Evolutionary conservation across 2,797 vertebrate species (phyloP), one percentile per base, ranked within the genome.

Genomic region (Astyanax mexicanus): DNA sequence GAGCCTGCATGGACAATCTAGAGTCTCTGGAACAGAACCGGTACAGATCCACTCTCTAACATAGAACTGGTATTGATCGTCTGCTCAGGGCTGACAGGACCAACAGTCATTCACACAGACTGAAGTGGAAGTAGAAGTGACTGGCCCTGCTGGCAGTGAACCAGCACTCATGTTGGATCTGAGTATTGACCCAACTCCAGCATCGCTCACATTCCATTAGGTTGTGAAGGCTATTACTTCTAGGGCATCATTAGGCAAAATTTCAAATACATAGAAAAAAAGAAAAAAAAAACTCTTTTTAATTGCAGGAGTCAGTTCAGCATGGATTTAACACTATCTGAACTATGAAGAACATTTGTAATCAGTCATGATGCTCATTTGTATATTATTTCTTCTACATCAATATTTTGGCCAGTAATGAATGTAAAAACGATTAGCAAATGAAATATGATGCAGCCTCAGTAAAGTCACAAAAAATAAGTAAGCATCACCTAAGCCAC

Each of bases 51-150:
- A 58, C 74, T 64, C 45, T 25, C 17, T 29, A 51, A 57, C 66
- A 92, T 85, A 92, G 85, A 86, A 88, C 85, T 70, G 49, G 85
- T 91, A 91, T 91, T 93, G 89, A 94, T 88, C 85, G 76, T 80
- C 69, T 78, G 81, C 23, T 61, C 47, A 47, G 35, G 57, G 9
- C 3, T 38, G 77, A 81, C 76, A 79, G 72, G 73, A 49, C 19
- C 52, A 51, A 57, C 51, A 80, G 65, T 73, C 49, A 69, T 72
- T 81, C 45, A 61, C 13, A 49, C 47, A 65, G 12, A 32, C 45
- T 49, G 64, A 35, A 64, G 17, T 77, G 44, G 40, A 65, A 49
- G 76, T 44, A 80, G 54, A 55, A 74, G 6, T 42, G 32, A 79
- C 45, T 71, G 54, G 11, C 29, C 40, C 67, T 67, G 35, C 32